phyloP scores from a whole-genome alignment of 2,113 vertebrate genomes.

The Ophthalmolycus amberensis region DNA sequence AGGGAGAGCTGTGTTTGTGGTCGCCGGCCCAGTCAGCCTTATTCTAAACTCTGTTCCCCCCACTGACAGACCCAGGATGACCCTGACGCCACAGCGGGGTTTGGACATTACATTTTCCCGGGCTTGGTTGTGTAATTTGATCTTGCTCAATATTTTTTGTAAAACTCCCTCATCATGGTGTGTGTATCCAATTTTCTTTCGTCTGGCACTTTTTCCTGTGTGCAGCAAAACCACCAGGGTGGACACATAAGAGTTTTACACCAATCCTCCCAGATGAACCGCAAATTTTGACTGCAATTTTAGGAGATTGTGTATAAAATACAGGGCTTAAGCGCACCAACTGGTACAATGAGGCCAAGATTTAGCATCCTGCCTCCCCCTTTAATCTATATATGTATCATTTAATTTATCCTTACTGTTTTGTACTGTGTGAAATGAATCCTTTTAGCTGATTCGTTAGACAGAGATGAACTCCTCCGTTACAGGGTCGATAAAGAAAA shows the following conservation, averaged over 20 bases:
- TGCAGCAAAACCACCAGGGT: constrained; percentile 17
- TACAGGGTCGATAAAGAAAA: neutral
- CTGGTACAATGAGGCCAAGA: neutral
- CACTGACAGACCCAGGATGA: constrained; percentile 46
- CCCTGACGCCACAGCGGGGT: constrained; percentile 42
- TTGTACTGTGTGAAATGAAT: neutral
- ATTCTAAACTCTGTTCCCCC: constrained; percentile 28
- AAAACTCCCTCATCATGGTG: constrained; percentile 10
- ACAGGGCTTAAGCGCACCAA: neutral
- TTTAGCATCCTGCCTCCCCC: neutral
- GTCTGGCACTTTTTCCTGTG: neutral
- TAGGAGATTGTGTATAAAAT: constrained; percentile 5
- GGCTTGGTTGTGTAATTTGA: constrained; percentile 17
- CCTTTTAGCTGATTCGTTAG: neutral
- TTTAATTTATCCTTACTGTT: neutral
- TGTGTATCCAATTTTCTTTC: neutral
- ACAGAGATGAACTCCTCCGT: neutral
- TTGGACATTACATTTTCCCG: constrained; percentile 29
- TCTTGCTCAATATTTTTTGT: constrained; percentile 14
- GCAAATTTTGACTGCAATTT: constrained; percentile 2
- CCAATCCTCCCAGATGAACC: constrained; percentile 9
- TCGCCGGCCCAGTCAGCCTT: constrained; percentile 50
- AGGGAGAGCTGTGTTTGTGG: constrained; percentile 60
- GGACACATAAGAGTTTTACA: constrained; percentile 15
- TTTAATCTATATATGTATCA: neutral